Conservation (phyloP, 2,113 vertebrate genomes). For the Lichenostomus cassidix region DNA sequence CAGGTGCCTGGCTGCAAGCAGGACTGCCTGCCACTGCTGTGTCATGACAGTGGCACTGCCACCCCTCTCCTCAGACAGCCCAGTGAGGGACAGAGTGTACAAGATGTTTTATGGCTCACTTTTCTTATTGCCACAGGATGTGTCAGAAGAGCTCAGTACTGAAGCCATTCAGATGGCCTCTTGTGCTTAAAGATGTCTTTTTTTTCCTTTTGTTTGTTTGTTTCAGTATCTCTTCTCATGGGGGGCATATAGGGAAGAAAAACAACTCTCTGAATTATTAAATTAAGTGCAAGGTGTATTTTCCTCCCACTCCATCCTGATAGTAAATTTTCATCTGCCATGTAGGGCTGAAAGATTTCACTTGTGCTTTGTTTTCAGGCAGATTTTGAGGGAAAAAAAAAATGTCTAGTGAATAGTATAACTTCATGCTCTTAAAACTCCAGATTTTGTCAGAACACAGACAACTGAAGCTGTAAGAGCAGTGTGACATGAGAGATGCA, state of each 20-base stretch:
- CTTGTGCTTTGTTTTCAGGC: background rate
- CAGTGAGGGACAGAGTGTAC: background rate
- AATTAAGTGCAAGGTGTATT: background rate
- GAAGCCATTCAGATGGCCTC: background rate
- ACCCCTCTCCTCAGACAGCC: background rate
- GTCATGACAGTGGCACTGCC: background rate
- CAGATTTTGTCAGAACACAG: background rate
- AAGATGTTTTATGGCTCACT: background rate
- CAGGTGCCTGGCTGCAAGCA: background rate
- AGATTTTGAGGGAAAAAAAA: background rate
- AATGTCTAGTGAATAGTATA: background rate
- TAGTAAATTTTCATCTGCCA: background rate
- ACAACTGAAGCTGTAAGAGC: background rate
- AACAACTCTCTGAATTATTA: background rate
- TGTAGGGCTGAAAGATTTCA: background rate
- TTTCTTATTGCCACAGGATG: background rate
- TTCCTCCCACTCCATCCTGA: background rate
- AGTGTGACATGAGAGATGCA: background rate
- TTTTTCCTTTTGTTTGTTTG: background rate
- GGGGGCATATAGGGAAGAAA: background rate
- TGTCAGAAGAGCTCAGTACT: background rate
- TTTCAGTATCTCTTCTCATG: background rate
- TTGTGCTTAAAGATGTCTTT: background rate
- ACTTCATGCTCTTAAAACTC: background rate
- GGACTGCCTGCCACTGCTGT: fast-evolving